A percentile compares a stretch with the other conserved stretches of the same genome.
phyloP scores from a whole-genome alignment of 1,140 invertebrate genomes.

The Lethrus apterus region DNA sequence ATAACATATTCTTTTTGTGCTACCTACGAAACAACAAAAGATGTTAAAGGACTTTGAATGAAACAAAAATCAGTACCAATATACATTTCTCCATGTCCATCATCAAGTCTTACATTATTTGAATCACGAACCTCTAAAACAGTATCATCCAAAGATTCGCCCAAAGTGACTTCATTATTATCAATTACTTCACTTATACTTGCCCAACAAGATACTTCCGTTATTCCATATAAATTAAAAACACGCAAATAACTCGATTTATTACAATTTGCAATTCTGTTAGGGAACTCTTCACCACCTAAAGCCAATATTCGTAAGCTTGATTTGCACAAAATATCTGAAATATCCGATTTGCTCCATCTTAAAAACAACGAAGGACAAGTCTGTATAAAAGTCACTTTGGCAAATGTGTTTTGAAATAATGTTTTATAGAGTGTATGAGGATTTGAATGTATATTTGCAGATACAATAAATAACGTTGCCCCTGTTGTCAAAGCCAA shows the following conservation, averaged over 20 bases:
- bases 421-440: constrained; percentile 43
- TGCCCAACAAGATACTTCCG: constrained; percentile 80
- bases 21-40: constrained; percentile 41
- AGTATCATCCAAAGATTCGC: constrained; percentile 55
- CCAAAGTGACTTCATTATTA: constrained; percentile 47
- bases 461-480: constrained; percentile 55
- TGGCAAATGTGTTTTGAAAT: constrained; percentile 25
- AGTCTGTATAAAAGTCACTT: constrained; percentile 63
- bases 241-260: constrained; percentile 45
- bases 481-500: constrained; percentile 55
- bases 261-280: constrained; percentile 38
- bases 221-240: constrained; percentile 75
- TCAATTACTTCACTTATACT: constrained; percentile 50
- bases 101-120: constrained; percentile 27
- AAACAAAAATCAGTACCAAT: constrained; percentile 34
- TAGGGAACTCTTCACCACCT: constrained; percentile 55
- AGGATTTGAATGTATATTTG: constrained; percentile 44
- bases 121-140: constrained; percentile 46
- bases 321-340: constrained; percentile 50
- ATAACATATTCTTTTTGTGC: constrained; percentile 53
- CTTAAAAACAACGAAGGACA: constrained; percentile 66
- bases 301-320: constrained; percentile 51
- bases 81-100: constrained; percentile 51
- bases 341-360: constrained; percentile 48
- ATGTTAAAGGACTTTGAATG: constrained; percentile 32